Evolutionary conservation across 2,113 vertebrate genomes (phyloP).

Genomic region (Halcyon malimbica): DNA sequence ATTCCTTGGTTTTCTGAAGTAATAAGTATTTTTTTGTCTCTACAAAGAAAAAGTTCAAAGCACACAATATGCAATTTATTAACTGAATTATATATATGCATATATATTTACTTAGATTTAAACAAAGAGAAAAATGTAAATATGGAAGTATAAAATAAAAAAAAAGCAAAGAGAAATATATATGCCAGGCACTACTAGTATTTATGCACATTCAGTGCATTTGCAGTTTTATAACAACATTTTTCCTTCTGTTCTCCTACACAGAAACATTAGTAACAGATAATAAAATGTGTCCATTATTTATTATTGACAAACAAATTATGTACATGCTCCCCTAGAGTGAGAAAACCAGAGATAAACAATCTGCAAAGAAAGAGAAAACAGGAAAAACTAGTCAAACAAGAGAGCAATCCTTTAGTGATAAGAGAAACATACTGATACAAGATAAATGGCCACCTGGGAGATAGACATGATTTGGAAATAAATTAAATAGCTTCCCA

Average conservation of each 20-base stretch:
- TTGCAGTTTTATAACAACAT: background rate
- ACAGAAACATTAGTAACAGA: background rate
- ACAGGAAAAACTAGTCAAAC: background rate
- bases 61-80: background rate
- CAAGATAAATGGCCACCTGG: constrained; percentile 1
- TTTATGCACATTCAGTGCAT: background rate
- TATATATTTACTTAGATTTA: background rate
- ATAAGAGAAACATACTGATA: constrained; percentile 4
- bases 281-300: constrained; percentile 18
- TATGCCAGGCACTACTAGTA: background rate
- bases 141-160: background rate
- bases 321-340: background rate
- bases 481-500: constrained; percentile 41
- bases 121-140: background rate
- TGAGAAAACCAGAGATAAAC: constrained; percentile 3
- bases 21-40: background rate
- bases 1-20: background rate
- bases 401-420: background rate
- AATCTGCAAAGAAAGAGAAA: background rate
- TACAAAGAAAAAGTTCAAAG: background rate
- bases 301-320: constrained; percentile 41
- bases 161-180: background rate
- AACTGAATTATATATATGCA: background rate
- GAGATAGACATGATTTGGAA: constrained; percentile 19
- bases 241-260: background rate